Conservation (phyloP, 2,888 invertebrate species). For the Athetis lepigone region DNA sequence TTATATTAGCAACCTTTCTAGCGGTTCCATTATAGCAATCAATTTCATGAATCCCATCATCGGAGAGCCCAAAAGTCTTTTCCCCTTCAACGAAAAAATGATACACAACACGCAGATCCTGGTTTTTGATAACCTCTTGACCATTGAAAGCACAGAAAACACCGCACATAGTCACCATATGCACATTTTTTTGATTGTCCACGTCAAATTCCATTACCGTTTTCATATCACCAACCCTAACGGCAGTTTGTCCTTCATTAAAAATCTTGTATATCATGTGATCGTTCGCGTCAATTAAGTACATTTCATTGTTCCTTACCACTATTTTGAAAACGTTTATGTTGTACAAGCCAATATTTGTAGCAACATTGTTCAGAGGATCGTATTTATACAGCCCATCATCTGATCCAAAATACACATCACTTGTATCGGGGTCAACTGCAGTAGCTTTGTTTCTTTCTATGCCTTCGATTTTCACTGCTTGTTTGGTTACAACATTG, state of each 20-base stretch:
- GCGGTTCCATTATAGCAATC: slow-evolving; percentile 83
- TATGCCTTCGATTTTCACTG: slow-evolving; percentile 79
- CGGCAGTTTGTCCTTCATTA: slow-evolving; percentile 70
- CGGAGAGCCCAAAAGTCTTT: slow-evolving; percentile 77
- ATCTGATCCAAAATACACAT: slow-evolving; percentile 85
- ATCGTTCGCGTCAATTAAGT: slow-evolving; percentile 81
- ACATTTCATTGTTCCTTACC: slow-evolving; percentile 82
- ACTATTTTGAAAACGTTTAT: slow-evolving; percentile 83
- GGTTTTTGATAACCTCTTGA: slow-evolving; percentile 78
- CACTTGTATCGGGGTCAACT: slow-evolving; percentile 79
- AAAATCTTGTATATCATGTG: slow-evolving; percentile 83
- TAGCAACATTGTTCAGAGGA: slow-evolving; percentile 73
- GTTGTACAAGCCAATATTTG: slow-evolving; percentile 81
- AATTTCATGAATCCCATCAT: slow-evolving; percentile 78
- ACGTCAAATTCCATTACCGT: slow-evolving; percentile 84
- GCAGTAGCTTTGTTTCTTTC: slow-evolving; percentile 83
- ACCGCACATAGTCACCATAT: slow-evolving; percentile 83
- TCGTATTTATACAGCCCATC: slow-evolving; percentile 84
- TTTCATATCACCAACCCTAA: slow-evolving; percentile 74
- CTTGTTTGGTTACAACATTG: slow-evolving; percentile 79
- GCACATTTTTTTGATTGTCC: slow-evolving; percentile 79
- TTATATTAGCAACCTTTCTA: slow-evolving; percentile 71
- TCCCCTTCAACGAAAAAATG: slow-evolving; percentile 77
- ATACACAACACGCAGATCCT: slow-evolving; percentile 75
- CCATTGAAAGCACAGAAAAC: slow-evolving; percentile 78